Percentiles rank a stretch among this genome's conserved stretches.
Evolutionary conservation across 2,888 invertebrate species (phyloP).

Genomic region (Trissolcus brochymenae): DNA sequence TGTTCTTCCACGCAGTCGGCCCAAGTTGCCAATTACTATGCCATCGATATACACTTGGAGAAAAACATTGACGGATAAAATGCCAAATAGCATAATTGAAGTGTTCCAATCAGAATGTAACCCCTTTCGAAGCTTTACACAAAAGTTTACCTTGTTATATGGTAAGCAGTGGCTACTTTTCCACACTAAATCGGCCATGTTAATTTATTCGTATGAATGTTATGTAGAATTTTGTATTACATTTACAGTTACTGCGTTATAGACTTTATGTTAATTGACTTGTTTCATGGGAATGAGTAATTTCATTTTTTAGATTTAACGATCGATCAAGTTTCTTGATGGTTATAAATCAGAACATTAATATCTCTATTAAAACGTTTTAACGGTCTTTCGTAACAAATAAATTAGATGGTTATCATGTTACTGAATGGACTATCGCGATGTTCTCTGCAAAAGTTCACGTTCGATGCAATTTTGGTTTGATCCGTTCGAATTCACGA

Average conservation of each 20-base stretch:
- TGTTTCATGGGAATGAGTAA: slow-evolving; percentile 22
- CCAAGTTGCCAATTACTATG: slow-evolving; percentile 49
- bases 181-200: slow-evolving; percentile 65
- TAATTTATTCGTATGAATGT: slow-evolving; percentile 62
- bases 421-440: slow-evolving; percentile 3
- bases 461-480: slow-evolving; percentile 13
- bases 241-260: slow-evolving; percentile 59
- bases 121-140: slow-evolving; percentile 42
- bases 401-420: slow-evolving; percentile 8
- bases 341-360: slow-evolving; percentile 15
- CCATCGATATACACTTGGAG: slow-evolving; percentile 33
- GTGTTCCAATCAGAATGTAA: slow-evolving; percentile 31
- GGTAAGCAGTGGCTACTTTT: slow-evolving; percentile 56
- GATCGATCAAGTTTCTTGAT: slow-evolving; percentile 32
- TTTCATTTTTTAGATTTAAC: slow-evolving; percentile 54
- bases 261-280: slow-evolving; percentile 55
- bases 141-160: slow-evolving; percentile 37
- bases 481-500: slow-evolving; percentile 18
- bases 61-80: slow-evolving; percentile 37
- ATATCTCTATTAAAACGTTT: slow-evolving; percentile 11
- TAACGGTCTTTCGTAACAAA: slow-evolving; percentile 5
- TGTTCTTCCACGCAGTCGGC: slow-evolving; percentile 34
- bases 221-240: slow-evolving; percentile 58
- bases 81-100: slow-evolving; percentile 52
- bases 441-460: slow-evolving; percentile 2